These are phyloP conservation scores for Apis laboriosa DNA, from an alignment of 1,140 invertebrate genomes.

Conservation along the genomic window DNA sequence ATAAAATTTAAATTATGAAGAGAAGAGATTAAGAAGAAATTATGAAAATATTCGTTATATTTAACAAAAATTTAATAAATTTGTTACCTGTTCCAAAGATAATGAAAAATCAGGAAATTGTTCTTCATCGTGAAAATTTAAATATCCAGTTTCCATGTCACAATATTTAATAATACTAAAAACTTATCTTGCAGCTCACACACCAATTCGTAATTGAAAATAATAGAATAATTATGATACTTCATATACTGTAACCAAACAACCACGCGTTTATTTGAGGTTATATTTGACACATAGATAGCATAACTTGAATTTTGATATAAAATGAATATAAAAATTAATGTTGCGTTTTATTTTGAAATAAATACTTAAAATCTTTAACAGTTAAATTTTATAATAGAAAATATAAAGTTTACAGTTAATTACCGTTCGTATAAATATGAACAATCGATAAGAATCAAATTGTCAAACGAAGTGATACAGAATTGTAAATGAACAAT, in stretches of 20 bases:
- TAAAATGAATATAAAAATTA: neutral
- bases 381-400: neutral
- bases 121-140: conserved; percentile 76
- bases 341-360: neutral
- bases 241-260: neutral
- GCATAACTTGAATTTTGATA: conserved; percentile 5
- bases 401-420: neutral
- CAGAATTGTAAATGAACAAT: neutral
- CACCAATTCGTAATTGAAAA: conserved; percentile 32
- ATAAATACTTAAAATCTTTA: no score
- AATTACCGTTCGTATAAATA: conserved; percentile 19
- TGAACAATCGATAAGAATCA: conserved; percentile 8
- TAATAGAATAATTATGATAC: neutral
- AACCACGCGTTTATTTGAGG: conserved; percentile 54
- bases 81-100: conserved; percentile 69
- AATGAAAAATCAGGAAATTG: conserved; percentile 73
- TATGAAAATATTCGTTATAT: neutral
- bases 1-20: neutral
- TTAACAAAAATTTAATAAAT: conserved; percentile 11
- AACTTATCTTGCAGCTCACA: neutral
- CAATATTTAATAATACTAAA: conserved; percentile 3
- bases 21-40: no score
- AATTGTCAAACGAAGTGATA: neutral
- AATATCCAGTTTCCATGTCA: conserved; percentile 75
- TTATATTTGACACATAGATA: conserved; percentile 36